Conservation (phyloP, 2,888 invertebrate species). For the Pseudeuparius sepicola region DNA sequence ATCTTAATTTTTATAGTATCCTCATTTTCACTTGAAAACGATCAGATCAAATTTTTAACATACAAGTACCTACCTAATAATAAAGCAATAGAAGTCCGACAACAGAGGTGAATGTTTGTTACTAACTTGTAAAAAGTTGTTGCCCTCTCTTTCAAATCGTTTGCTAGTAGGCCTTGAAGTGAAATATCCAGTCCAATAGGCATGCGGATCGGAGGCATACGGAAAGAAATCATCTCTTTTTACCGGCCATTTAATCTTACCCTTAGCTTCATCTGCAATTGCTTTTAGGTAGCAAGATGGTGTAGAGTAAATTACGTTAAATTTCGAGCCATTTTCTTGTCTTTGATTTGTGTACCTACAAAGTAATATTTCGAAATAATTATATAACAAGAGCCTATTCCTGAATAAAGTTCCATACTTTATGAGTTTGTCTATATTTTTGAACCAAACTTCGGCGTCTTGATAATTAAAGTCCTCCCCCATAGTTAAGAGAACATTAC, state of each 20-base stretch:
- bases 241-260: slow-evolving; percentile 27
- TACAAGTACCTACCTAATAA: too few species aligned
- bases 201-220: slow-evolving; percentile 51
- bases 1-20: too few species aligned
- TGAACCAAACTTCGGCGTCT: slow-evolving; percentile 65
- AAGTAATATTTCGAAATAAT: too few species aligned
- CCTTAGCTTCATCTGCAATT: slow-evolving; percentile 41
- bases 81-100: too few species aligned
- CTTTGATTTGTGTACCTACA: slow-evolving; percentile 21
- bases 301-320: slow-evolving; percentile 73
- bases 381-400: slow-evolving; percentile 5
- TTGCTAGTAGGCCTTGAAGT: slow-evolving; percentile 50
- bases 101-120: background rate
- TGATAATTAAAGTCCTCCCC: slow-evolving; percentile 88
- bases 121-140: slow-evolving; percentile 45
- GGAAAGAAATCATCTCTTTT: slow-evolving; percentile 57
- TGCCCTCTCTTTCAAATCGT: slow-evolving; percentile 41
- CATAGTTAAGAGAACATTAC: slow-evolving; percentile 82
- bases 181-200: slow-evolving; percentile 67
- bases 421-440: slow-evolving; percentile 82
- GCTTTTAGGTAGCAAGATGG: slow-evolving; percentile 73
- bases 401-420: too few species aligned
- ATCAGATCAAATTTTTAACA: too few species aligned
- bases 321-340: slow-evolving; percentile 29
- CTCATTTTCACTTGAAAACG: too few species aligned